A percentile compares a stretch with the other conserved stretches of the same genome.
phyloP scores from a whole-genome alignment of 2,888 invertebrate genomes.

The Pinctada fucata region DNA sequence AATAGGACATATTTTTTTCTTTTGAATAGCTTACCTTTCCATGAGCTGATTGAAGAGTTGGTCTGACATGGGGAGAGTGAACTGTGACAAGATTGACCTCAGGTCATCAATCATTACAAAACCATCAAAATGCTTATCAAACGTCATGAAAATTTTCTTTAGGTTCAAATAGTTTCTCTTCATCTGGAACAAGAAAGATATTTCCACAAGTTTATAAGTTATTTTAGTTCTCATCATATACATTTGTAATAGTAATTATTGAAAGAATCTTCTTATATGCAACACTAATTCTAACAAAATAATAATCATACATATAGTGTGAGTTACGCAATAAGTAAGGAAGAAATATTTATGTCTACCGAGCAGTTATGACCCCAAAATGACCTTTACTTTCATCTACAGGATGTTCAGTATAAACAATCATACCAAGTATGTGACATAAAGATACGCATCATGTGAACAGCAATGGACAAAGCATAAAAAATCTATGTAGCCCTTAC shows the following conservation, averaged over 20 bases:
- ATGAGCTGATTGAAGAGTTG: constrained; percentile 72
- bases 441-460: too few relatives aligned
- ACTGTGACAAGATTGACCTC: constrained; percentile 69
- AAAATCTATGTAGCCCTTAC: constrained; percentile 46
- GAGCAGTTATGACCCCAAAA: too few relatives aligned
- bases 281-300: too few relatives aligned
- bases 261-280: background rate
- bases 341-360: too few relatives aligned
- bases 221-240: background rate
- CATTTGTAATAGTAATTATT: too few relatives aligned
- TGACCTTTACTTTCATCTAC: too few relatives aligned
- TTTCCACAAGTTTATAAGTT: background rate
- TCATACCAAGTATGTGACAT: too few relatives aligned
- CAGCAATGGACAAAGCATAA: too few relatives aligned
- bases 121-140: constrained; percentile 71
- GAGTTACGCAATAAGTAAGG: too few relatives aligned
- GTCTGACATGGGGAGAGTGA: constrained; percentile 74
- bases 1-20: too few relatives aligned
- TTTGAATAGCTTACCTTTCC: constrained; percentile 65
- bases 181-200: constrained; percentile 62
- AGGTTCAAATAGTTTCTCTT: constrained; percentile 66
- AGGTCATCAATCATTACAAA: constrained; percentile 71
- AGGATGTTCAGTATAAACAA: too few relatives aligned
- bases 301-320: too few relatives aligned
- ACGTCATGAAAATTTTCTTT: constrained; percentile 72